phyloP scores from a whole-genome alignment of 2,113 vertebrate species.

The Sceloporus tristichus region DNA sequence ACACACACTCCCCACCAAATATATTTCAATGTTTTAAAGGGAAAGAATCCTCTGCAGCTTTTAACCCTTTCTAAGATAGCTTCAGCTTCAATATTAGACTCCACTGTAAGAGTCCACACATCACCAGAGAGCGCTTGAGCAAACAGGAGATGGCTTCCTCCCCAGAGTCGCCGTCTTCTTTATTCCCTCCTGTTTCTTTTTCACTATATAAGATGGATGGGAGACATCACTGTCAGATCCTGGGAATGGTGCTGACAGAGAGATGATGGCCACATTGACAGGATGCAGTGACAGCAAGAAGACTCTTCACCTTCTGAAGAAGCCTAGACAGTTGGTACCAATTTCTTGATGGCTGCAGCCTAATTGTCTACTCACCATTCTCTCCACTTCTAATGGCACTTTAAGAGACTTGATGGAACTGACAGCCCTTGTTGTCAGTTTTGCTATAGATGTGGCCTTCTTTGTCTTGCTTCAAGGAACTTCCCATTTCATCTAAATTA shows the following conservation, averaged over 20 bases:
- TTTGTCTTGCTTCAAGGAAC: slow-evolving; percentile 13
- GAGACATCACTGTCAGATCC: slow-evolving; percentile 19
- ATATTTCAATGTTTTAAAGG: not conserved
- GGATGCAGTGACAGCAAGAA: not conserved
- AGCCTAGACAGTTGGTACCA: slow-evolving; percentile 6
- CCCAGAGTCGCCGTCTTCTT: not conserved
- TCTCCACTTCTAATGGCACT: not conserved
- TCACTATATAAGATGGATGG: not conserved
- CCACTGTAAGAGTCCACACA: not conserved
- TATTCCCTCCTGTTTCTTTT: slow-evolving; percentile 15
- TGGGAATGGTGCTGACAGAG: not conserved
- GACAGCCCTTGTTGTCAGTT: not conserved
- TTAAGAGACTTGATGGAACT: not conserved
- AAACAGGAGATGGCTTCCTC: slow-evolving; percentile 25
- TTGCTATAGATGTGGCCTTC: not conserved
- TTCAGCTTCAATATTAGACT: slow-evolving; percentile 8
- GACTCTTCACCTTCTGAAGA: not conserved
- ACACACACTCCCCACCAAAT: not conserved
- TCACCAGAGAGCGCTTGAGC: not conserved
- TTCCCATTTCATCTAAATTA: slow-evolving; percentile 45
- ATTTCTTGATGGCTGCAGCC: not conserved
- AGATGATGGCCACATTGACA: slow-evolving; percentile 11
- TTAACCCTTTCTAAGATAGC: slow-evolving; percentile 25
- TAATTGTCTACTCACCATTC: fast-evolving
- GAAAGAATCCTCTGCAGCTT: slow-evolving; percentile 12